Conservation (phyloP, 2,113 vertebrate genomes). For the Taurulus bubalis region DNA sequence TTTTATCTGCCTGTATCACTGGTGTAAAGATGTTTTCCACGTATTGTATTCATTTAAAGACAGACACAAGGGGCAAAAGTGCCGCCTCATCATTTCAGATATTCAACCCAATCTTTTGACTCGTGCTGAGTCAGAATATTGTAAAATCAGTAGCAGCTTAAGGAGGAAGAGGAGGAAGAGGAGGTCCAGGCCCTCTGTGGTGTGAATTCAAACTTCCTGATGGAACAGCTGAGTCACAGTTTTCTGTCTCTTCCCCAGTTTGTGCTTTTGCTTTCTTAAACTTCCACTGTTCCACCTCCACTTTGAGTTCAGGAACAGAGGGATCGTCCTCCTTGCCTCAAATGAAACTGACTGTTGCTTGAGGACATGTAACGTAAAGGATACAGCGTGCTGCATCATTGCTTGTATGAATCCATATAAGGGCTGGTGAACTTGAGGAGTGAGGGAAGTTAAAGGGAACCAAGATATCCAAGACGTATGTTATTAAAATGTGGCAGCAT, state of each 20-base stretch:
- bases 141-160: neutral
- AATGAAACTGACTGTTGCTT: neutral
- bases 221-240: conserved; percentile 43
- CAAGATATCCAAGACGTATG: neutral
- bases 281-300: neutral
- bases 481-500: neutral
- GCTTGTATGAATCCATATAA: conserved; percentile 15
- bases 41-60: neutral
- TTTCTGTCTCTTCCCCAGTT: conserved; percentile 9
- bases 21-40: neutral
- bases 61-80: conserved; percentile 1
- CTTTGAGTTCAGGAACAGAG: neutral
- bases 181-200: conserved; percentile 8
- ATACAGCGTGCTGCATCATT: conserved; percentile 9
- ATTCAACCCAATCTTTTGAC: conserved; percentile 21
- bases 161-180: neutral
- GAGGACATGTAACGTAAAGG: neutral
- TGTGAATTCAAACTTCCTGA: conserved; percentile 10
- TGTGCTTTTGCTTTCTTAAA: conserved; percentile 2
- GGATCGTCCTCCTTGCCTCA: neutral
- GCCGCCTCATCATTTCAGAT: conserved; percentile 42
- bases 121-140: conserved; percentile 37
- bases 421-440: conserved; percentile 3
- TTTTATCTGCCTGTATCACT: neutral
- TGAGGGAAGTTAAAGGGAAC: conserved; percentile 2